Evolutionary conservation across 2,888 invertebrate species (phyloP), one percentile per base, ranked within the genome.

Genomic region (Panzeria rudis): DNA sequence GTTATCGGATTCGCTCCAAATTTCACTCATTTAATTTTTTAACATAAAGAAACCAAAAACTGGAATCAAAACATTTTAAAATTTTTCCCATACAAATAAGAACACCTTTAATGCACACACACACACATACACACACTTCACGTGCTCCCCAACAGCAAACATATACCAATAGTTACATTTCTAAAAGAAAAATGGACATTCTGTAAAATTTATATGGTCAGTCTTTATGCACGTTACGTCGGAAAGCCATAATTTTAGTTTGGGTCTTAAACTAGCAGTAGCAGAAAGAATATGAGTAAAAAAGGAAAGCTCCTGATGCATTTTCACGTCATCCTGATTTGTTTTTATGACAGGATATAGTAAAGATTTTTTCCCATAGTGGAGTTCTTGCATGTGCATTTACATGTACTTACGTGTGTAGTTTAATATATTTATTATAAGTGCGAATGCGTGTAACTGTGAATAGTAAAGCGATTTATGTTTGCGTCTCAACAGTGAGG

Each of bases 271-370:
- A 50, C 17, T 13, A 44, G 7, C 15, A 54, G 20, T 32, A 41
- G 35, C 15, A 13, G 17, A 11, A n/a, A 13, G 23, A 15, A 13
- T 15, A 32, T 13, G 38, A 38, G 32, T 3, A 20, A 66, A 23
- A 54, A 38, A 64, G 15, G 62, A 64, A 56, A 80, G 69, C 23
- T 62, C 54, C 79, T 69, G 79, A 79, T 75, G 83, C 79, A 75
- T 79, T 83, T 79, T 69, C 83, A 78, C 62, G 69, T 83, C 79
- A 75, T 79, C 50, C 73, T 75, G 73, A 69, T n/a, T n/a, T 69
- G 56, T 78, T 47, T 79, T 83, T 83, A 79, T 79, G 83, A 66
- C 79, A 69, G 54, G 38, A n/a, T 68, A 56, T 52, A 17, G 56
- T 41, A 61, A 56, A 64, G 66, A 66, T 68, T 73, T 56, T 25